Percentiles rank a stretch among this genome's conserved stretches.
Evolutionary conservation across 1,140 invertebrate genomes (phyloP).

Genomic region (Saccostrea echinata): DNA sequence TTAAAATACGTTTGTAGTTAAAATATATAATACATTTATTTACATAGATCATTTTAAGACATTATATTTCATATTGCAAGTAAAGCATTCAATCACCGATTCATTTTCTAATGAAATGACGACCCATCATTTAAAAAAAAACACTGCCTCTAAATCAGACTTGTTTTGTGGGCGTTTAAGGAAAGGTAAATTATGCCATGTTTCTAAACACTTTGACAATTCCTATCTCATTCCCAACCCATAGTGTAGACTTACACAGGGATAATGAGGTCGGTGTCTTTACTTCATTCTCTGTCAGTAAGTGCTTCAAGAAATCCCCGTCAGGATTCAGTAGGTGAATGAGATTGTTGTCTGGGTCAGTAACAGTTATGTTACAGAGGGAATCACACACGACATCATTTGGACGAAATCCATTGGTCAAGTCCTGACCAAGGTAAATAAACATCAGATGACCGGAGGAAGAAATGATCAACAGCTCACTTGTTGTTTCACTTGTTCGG

Average conservation of each 20-base stretch:
- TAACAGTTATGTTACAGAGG: neutral
- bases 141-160: no score
- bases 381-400: conserved; percentile 27
- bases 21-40: no score
- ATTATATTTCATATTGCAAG: no score
- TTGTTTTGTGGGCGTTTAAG: no score
- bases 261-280: neutral
- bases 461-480: neutral
- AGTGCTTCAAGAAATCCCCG: neutral
- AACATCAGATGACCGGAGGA: neutral
- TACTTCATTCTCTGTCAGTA: conserved; percentile 1
- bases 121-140: no score
- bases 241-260: neutral
- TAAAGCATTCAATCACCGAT: no score
- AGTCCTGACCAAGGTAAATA: neutral
- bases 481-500: neutral
- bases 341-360: neutral
- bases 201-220: no score
- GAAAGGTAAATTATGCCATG: no score
- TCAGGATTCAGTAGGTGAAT: neutral
- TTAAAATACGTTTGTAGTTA: no score
- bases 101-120: no score
- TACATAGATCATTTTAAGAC: no score
- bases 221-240: no score
- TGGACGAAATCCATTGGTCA: neutral